Evolutionary conservation across 2,113 vertebrate species (phyloP).

Genomic region (Phrynosoma blainvillii): DNA sequence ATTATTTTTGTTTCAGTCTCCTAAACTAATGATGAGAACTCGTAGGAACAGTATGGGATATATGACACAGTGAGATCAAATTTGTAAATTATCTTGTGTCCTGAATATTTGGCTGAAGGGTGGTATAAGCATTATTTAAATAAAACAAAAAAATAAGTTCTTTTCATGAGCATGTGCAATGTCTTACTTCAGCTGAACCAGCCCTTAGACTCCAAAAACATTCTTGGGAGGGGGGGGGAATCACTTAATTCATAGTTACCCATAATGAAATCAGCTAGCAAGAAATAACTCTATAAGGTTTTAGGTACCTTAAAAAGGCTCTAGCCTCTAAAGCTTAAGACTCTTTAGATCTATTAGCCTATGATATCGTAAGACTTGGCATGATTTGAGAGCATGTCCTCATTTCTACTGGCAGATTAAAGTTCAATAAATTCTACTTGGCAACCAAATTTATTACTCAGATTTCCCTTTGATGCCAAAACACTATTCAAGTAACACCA

Average conservation of each 20-base stretch:
- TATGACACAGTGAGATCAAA: neutral
- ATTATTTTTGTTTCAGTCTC: neutral
- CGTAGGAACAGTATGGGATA: neutral
- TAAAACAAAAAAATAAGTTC: neutral
- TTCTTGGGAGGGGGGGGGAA: too few species aligned
- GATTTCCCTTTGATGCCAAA: neutral
- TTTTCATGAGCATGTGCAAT: neutral
- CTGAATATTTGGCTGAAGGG: neutral
- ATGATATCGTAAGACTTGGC: neutral
- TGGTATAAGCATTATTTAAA: neutral
- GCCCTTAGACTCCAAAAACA: too few species aligned
- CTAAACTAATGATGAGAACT: neutral
- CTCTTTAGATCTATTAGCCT: neutral
- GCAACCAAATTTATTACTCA: neutral
- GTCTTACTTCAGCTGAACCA: neutral
- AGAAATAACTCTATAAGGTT: neutral
- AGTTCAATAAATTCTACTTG: neutral
- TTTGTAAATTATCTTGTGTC: neutral
- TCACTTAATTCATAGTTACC: neutral
- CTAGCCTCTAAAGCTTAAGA: neutral
- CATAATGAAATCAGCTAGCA: neutral
- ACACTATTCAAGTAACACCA: neutral
- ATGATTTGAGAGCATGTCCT: neutral
- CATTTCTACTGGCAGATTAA: neutral
- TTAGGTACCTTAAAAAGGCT: neutral